A percentile compares a stretch with the other conserved stretches of the same genome.
Evolutionary conservation across 1,140 invertebrate species (phyloP).

Genomic region (Conopomorpha cramerella): DNA sequence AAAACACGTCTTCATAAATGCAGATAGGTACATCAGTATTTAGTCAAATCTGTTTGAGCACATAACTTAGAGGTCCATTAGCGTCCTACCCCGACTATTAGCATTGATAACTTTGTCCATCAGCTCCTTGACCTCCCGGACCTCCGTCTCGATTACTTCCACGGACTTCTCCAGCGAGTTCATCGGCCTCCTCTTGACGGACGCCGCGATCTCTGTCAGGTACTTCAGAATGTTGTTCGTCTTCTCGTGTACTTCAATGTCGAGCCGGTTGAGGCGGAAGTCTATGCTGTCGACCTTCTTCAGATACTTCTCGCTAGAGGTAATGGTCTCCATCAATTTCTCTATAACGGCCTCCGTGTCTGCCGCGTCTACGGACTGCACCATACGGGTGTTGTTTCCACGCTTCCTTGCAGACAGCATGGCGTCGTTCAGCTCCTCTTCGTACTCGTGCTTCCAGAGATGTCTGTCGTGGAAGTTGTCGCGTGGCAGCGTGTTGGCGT

Average conservation of each 20-base stretch:
- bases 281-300: constrained; percentile 45
- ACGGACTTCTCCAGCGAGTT: constrained; percentile 14
- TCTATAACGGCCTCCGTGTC: constrained; percentile 40
- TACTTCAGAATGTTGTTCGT: constrained; percentile 35
- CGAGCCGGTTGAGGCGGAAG: constrained; percentile 39
- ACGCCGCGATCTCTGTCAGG: constrained; percentile 28
- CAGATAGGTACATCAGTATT: too few species aligned
- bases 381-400: constrained; percentile 23
- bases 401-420: constrained; percentile 21
- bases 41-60: too few species aligned
- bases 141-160: constrained; percentile 17
- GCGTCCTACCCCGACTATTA: too few species aligned
- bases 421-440: constrained; percentile 33
- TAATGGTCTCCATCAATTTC: constrained; percentile 37
- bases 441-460: constrained; percentile 42
- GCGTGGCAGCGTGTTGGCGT: constrained; percentile 14
- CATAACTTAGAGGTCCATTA: too few species aligned
- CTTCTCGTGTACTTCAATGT: constrained; percentile 48
- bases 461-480: constrained; percentile 20
- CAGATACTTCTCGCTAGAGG: constrained; percentile 42
- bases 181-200: constrained; percentile 17
- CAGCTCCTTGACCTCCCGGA: constrained; percentile 18
- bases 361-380: constrained; percentile 11
- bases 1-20: too few species aligned
- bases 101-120: constrained; percentile 19